Base-by-base conservation (phyloP, 2,113 vertebrate species). In the Gadus macrocephalus region DNA sequence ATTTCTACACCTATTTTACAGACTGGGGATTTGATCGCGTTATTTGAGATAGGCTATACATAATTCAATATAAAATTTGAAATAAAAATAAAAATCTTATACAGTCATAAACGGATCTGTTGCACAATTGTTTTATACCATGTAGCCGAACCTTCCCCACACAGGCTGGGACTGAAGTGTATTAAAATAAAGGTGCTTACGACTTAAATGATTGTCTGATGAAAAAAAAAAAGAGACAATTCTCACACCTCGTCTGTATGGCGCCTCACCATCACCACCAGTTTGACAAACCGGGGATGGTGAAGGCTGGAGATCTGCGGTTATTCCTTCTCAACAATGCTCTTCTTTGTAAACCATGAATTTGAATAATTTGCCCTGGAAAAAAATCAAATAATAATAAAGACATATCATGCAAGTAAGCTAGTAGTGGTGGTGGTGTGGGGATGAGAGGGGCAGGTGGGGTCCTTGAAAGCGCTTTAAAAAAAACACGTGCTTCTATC, bases 1-100 rank as follows among this genome's bases (percentile, higher is more conserved):
- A 90, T 98, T 96, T 98, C 95, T 98, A 99, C 96, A 98, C 94
- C 95, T 99, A 99, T 98, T 96, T 96, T 99, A 99, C 97, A 99
- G 94, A 96, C 93, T 94, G 95, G 95, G 96, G 94, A 93, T 95
- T 96, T 94, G 95, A 95, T 94, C 91, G 93, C 94, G 95, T 96
- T 94, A 95, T 96, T 91, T 96, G 94, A 96, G 95, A 98, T 98
- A 49, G 42, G 42, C 42, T 49, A 98, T 97, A 98, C 96, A 99
- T 97, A 98, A 98, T 99, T 98, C 96, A 98, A 92, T 99, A 98
- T 99, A 98, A 99, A 99, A 98, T 95, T 96, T 94, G 93, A 98
- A 98, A 98, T 97, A 98, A 98, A 98, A 98, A 98, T 97, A 99
- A 99, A 98, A 98, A 97, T 98, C 95, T 98, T 94, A 98, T 97